Conservation (phyloP, 1,140 invertebrate genomes). For the Drosophila funebris region DNA sequence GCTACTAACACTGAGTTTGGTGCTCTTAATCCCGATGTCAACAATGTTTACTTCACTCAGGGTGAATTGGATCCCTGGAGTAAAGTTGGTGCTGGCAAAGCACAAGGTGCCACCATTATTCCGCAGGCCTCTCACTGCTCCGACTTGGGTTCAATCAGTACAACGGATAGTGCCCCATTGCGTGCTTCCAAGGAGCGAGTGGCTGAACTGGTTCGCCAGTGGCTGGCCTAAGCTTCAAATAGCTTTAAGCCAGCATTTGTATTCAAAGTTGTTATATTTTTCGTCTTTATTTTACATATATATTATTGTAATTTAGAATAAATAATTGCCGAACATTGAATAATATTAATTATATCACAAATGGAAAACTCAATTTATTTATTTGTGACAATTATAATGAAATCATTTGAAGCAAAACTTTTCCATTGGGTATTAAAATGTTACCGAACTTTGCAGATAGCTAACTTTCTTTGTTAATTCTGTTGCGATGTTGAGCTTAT, state of each 20-base stretch:
- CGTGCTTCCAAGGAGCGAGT: constrained; percentile 65
- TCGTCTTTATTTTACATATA: neutral
- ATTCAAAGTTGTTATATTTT: neutral
- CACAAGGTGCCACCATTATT: constrained; percentile 62
- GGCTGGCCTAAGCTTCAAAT: constrained; percentile 42
- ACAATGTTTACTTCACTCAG: constrained; percentile 87
- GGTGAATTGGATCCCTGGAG: constrained; percentile 88
- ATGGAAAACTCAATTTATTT: no score
- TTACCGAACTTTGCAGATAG: no score
- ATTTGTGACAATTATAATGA: no score
- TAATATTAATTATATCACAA: no score
- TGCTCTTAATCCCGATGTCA: constrained; percentile 85
- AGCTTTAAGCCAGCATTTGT: neutral
- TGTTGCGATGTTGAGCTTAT: no score
- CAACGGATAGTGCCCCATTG: constrained; percentile 84
- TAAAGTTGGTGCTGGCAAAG: constrained; percentile 85
- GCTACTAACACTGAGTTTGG: constrained; percentile 87
- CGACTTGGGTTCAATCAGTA: constrained; percentile 85
- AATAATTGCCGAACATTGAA: neutral
- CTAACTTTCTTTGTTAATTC: no score
- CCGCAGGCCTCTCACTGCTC: constrained; percentile 87
- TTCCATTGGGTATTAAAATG: no score
- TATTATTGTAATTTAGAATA: neutral
- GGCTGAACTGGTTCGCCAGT: constrained; percentile 56
- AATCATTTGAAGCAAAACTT: no score